Base-by-base conservation (phyloP, 2,888 invertebrate species). In the Eulithis testata region DNA sequence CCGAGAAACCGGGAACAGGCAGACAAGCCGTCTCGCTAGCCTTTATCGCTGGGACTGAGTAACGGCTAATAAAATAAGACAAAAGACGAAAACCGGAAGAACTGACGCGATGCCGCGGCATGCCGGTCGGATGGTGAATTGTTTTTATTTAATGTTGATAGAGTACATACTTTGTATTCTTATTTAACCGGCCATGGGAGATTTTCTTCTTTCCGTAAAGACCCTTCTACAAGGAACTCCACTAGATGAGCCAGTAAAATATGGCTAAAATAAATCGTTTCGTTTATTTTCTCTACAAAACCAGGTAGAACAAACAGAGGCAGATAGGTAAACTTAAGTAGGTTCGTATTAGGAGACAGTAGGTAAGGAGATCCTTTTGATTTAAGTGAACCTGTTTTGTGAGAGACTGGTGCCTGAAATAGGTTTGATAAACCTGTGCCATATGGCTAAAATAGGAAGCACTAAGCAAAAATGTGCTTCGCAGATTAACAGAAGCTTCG, bases 11-110 rank as follows among this genome's bases (percentile, higher is more conserved):
- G 87, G 88, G 87, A 86, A 89, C 88, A 81, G 81, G 86, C 88
- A 91, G 93, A 93, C 93, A 92, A 89, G 89, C 91, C 91, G 93
- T 93, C 93, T 91, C 91, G 88, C 87, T 88, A 82, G 83, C 86
- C 85, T 86, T 87, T 86, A 85, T 85, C 82, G 83, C 83, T 80
- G 79, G 80, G 77, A 80, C 83, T 83, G 82, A 86, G 81, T 85
- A 87, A 87, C 84, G 80, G 80, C 81, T 88, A 86, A 88, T 89
- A 89, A 88, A 89, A 89, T 88, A 90, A 90, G 84, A 86, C 89
- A 89, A 89, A 89, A 90, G 87, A 86, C 81, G 83, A 82, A 87
- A 85, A 83, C 81, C 84, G 78, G 78, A 80, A 79, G 76, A 80
- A 83, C 78, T 70, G 75, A 78, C 73, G 66, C 72, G 74, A 76